Evolutionary conservation across 2,113 vertebrate species (phyloP).

Genomic region (Amphiprion ocellaris): DNA sequence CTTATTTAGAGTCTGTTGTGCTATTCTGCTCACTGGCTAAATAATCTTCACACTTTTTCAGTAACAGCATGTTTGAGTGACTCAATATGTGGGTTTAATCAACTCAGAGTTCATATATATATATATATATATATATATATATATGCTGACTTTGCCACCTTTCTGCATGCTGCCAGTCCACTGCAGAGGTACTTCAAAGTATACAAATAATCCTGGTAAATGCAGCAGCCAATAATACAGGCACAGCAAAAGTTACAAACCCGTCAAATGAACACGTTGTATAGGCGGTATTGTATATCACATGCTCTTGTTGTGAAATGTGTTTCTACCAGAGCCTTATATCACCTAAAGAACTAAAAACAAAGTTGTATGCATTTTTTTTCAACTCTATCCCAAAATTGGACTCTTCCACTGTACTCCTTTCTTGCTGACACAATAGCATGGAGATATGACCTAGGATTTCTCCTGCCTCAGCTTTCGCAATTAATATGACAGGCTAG

Average conservation of each 20-base stretch:
- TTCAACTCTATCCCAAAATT: constrained; percentile 14
- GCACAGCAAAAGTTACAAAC: neutral
- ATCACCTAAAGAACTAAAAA: constrained; percentile 6
- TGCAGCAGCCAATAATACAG: neutral
- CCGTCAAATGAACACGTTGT: no score
- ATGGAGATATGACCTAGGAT: constrained; percentile 29
- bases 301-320: constrained; percentile 5
- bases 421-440: constrained; percentile 44
- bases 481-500: constrained; percentile 46
- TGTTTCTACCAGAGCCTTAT: neutral
- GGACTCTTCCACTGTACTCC: neutral
- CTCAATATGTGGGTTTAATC: neutral
- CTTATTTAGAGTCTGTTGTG: no score
- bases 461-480: constrained; percentile 32
- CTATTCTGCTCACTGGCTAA: neutral
- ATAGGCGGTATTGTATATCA: neutral
- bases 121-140: neutral
- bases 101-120: neutral
- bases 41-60: neutral
- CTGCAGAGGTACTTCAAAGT: neutral
- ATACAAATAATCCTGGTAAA: neutral
- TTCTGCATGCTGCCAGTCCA: neutral
- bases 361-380: constrained; percentile 8
- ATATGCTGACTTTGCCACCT: neutral
- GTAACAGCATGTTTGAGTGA: neutral